Percentiles rank a stretch among this genome's conserved stretches.
These are phyloP conservation scores for Pterocles orientalis DNA, from an alignment of 2,113 vertebrate genomes.

Conservation along the genomic window DNA sequence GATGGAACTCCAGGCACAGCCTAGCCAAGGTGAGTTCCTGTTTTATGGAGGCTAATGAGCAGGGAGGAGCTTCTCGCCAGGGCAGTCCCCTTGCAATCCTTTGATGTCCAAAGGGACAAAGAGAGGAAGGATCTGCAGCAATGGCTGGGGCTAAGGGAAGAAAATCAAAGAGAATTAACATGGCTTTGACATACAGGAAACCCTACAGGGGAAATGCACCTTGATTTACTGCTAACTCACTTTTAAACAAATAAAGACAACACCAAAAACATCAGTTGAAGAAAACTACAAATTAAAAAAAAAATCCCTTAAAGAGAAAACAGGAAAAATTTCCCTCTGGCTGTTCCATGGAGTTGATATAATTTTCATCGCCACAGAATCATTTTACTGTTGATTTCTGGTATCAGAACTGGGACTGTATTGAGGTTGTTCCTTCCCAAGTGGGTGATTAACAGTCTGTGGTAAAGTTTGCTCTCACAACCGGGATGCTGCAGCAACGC, in stretches of 20 bases:
- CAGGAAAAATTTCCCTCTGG: background rate
- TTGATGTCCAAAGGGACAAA: conserved; percentile 87
- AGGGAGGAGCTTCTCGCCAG: conserved; percentile 77
- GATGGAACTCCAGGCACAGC: conserved; percentile 44
- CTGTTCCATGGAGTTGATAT: rapidly evolving
- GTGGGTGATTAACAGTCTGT: background rate
- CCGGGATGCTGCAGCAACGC: background rate
- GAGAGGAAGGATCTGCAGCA: conserved; percentile 80
- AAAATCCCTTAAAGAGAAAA: background rate
- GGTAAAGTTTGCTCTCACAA: background rate
- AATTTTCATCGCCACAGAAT: background rate
- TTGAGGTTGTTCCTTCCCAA: background rate
- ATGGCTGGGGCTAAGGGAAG: conserved; percentile 69
- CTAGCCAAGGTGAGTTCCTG: conserved; percentile 66
- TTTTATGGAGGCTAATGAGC: conserved; percentile 80
- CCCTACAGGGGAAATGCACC: conserved; percentile 80
- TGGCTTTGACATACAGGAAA: conserved; percentile 90
- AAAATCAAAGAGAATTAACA: conserved; percentile 94
- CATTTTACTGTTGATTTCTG: background rate
- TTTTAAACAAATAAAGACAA: conserved; percentile 84
- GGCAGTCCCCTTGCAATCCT: conserved; percentile 78
- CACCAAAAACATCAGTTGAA: background rate
- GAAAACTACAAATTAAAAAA: background rate
- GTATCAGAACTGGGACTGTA: background rate
- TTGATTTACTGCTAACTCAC: conserved; percentile 86